phyloP scores from a whole-genome alignment of 2,888 invertebrate species.

The Dioctria linearis region DNA sequence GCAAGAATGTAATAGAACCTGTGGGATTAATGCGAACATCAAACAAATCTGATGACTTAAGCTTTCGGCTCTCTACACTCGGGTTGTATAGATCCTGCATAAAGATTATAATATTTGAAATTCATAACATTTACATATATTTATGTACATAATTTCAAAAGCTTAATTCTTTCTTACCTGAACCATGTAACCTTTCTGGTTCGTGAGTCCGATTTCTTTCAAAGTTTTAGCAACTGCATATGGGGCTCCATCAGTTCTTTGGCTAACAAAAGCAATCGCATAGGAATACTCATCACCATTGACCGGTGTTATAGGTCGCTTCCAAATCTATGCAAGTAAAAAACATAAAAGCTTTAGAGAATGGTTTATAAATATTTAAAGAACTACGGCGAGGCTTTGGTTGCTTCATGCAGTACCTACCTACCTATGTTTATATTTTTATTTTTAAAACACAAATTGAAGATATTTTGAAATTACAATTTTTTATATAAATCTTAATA shows the following conservation, averaged over 20 bases:
- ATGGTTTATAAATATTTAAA: too few species aligned
- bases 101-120: neutral
- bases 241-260: conserved; percentile 70
- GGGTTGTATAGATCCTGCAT: conserved; percentile 57
- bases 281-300: conserved; percentile 68
- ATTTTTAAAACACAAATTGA: too few species aligned
- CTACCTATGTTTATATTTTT: too few species aligned
- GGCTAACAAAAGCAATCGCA: conserved; percentile 72
- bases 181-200: conserved; percentile 65
- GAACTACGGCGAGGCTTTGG: too few species aligned
- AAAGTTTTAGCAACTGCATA: conserved; percentile 64
- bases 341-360: neutral
- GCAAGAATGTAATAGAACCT: conserved; percentile 55
- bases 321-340: conserved; percentile 67
- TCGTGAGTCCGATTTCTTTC: conserved; percentile 67
- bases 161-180: conserved; percentile 60
- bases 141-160: conserved; percentile 11
- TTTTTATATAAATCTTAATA: too few species aligned
- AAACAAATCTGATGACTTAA: conserved; percentile 56
- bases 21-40: conserved; percentile 62
- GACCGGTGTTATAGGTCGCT: conserved; percentile 69
- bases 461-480: too few species aligned
- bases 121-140: neutral
- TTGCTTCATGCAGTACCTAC: too few species aligned
- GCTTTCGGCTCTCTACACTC: neutral